Conservation (phyloP, 2,797 vertebrate genomes). For the Yasuhikotakia modesta region DNA sequence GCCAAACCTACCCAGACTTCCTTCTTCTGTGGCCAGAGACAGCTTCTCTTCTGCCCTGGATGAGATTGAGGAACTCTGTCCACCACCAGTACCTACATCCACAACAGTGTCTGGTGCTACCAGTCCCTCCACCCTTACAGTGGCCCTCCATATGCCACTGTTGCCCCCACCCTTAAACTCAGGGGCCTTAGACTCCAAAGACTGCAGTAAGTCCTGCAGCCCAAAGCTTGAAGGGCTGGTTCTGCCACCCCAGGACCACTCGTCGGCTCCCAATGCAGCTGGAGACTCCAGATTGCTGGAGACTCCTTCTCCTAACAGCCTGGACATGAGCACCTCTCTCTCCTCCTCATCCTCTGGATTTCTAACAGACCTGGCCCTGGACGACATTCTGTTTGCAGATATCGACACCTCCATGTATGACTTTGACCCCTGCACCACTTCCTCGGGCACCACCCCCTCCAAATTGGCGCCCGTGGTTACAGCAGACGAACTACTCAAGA, state of each 20-base stretch:
- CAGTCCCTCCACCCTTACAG: constrained; percentile 77
- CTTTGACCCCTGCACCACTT: constrained; percentile 91
- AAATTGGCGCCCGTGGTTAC: constrained; percentile 91
- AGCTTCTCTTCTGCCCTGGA: constrained; percentile 88
- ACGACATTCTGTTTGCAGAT: constrained; percentile 96
- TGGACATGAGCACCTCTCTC: constrained; percentile 82
- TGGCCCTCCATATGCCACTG: constrained; percentile 58
- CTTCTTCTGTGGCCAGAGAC: constrained; percentile 77
- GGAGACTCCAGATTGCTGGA: constrained; percentile 83
- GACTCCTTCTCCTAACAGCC: constrained; percentile 78
- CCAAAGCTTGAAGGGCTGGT: constrained; percentile 79
- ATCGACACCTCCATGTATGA: constrained; percentile 99
- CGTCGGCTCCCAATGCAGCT: constrained; percentile 50
- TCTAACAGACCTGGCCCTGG: constrained; percentile 95
- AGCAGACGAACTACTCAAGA: constrained; percentile 94
- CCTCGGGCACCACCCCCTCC: constrained; percentile 76
- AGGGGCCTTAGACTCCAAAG: constrained; percentile 72
- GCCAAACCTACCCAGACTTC: constrained; percentile 68
- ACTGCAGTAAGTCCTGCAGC: constrained; percentile 69
- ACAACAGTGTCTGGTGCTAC: constrained; percentile 81
- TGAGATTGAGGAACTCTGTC: constrained; percentile 91
- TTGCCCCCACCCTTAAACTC: constrained; percentile 49
- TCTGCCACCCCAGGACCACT: constrained; percentile 74
- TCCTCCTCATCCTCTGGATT: constrained; percentile 88
- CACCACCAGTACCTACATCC: constrained; percentile 72